These are phyloP conservation scores for Setophaga kirtlandii DNA, from an alignment of 2,113 vertebrate genomes.

Conservation along the genomic window DNA sequence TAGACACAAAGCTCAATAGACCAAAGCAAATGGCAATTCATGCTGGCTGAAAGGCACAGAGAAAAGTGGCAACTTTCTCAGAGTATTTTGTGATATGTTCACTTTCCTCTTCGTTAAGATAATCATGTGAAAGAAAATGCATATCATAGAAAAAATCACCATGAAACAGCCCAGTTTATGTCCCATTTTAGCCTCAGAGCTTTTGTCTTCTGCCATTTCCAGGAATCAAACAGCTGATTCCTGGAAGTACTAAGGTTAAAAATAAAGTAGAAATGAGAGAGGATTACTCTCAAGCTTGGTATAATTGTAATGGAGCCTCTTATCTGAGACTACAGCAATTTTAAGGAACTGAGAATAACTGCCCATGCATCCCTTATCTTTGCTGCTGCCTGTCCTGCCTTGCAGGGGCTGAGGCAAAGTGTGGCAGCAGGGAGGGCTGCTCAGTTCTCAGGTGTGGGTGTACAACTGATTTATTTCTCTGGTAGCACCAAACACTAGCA, in stretches of 20 bases:
- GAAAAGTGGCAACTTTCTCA: not conserved
- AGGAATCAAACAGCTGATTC: not conserved
- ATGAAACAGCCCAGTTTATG: not conserved
- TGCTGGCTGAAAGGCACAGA: not conserved
- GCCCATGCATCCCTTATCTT: rapidly evolving
- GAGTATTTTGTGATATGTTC: not conserved
- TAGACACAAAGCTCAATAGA: rapidly evolving
- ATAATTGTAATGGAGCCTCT: not conserved
- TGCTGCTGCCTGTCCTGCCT: not conserved
- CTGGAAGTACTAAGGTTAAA: not conserved
- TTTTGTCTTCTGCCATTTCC: not conserved
- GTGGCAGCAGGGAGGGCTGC: not conserved
- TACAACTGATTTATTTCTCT: not conserved
- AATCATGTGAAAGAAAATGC: not conserved
- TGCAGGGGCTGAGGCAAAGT: not conserved
- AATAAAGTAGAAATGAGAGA: not conserved
- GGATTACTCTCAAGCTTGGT: not conserved
- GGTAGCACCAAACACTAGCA: not conserved
- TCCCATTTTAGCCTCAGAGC: not conserved
- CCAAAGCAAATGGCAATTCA: not conserved
- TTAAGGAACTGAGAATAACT: not conserved
- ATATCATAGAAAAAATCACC: not conserved
- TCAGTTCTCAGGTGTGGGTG: not conserved
- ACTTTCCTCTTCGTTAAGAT: not conserved
- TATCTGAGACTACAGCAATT: not conserved